Percentiles rank a stretch among this genome's conserved stretches.
Conservation (phyloP, 2,113 vertebrate species). For the Motacilla tschutschensis region DNA sequence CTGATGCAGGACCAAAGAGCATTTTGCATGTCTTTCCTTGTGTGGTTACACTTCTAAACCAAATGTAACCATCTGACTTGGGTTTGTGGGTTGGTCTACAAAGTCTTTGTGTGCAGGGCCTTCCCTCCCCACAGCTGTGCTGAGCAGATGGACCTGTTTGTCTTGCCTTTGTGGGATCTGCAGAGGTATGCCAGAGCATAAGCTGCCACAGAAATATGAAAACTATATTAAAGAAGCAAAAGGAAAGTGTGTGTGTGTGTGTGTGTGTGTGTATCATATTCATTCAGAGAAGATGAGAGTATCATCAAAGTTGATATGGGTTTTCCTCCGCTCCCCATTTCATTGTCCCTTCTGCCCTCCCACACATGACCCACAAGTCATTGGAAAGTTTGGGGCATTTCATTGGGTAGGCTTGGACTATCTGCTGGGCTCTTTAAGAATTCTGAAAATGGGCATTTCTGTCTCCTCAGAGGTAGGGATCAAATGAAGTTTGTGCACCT, state of each 20-base stretch:
- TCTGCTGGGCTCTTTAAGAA: background rate
- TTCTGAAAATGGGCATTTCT: background rate
- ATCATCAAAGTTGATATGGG: no score
- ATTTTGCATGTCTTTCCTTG: background rate
- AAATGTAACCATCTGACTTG: background rate
- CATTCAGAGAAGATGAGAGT: background rate
- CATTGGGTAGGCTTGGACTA: background rate
- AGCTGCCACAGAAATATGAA: background rate
- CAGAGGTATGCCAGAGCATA: background rate
- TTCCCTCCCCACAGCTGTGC: background rate
- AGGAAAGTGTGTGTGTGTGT: background rate
- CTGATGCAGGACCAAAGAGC: background rate
- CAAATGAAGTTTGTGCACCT: background rate
- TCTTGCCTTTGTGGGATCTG: background rate
- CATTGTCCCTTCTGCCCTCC: background rate
- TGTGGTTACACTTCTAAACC: background rate
- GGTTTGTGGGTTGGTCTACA: background rate
- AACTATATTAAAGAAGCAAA: background rate
- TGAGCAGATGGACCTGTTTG: accelerated
- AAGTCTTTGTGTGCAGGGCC: background rate
- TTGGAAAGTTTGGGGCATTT: background rate
- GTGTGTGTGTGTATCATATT: background rate
- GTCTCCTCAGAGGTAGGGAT: background rate
- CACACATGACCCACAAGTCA: no score
- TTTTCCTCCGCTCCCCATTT: background rate